Conservation (phyloP, 2,888 invertebrate genomes). For the Zelleria hepariella region DNA sequence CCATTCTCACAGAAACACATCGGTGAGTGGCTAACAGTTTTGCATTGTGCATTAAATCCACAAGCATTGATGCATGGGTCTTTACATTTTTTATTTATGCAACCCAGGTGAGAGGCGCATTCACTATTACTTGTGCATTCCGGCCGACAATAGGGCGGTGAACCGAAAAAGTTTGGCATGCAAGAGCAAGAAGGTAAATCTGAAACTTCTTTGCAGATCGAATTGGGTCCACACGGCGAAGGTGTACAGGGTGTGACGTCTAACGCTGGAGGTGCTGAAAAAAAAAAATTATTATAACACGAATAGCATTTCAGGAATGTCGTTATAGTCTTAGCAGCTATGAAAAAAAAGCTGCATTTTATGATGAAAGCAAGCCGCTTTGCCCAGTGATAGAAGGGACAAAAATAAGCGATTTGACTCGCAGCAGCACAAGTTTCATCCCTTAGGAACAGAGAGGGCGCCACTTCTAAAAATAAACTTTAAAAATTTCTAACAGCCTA, state of each 20-base stretch:
- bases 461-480: too few relatives aligned
- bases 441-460: too few relatives aligned
- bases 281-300: neutral
- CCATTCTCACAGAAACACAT: slow-evolving; percentile 79
- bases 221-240: slow-evolving; percentile 78
- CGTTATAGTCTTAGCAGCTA: too few relatives aligned
- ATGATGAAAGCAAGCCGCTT: too few relatives aligned
- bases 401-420: too few relatives aligned
- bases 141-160: slow-evolving; percentile 84
- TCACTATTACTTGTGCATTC: slow-evolving; percentile 80
- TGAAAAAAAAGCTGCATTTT: too few relatives aligned
- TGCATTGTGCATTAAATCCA: slow-evolving; percentile 78
- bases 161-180: slow-evolving; percentile 76
- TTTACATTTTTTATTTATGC: slow-evolving; percentile 76
- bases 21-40: slow-evolving; percentile 81
- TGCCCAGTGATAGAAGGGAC: too few relatives aligned
- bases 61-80: slow-evolving; percentile 81
- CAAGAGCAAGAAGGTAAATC: slow-evolving; percentile 79
- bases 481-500: too few relatives aligned
- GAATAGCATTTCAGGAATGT: neutral
- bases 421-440: too few relatives aligned
- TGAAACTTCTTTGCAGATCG: slow-evolving; percentile 71
- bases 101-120: slow-evolving; percentile 75
- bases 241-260: slow-evolving; percentile 76
- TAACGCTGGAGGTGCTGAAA: slow-evolving; percentile 60